Base-by-base conservation (phyloP, 1,140 invertebrate genomes). In the Nephila pilipes region DNA sequence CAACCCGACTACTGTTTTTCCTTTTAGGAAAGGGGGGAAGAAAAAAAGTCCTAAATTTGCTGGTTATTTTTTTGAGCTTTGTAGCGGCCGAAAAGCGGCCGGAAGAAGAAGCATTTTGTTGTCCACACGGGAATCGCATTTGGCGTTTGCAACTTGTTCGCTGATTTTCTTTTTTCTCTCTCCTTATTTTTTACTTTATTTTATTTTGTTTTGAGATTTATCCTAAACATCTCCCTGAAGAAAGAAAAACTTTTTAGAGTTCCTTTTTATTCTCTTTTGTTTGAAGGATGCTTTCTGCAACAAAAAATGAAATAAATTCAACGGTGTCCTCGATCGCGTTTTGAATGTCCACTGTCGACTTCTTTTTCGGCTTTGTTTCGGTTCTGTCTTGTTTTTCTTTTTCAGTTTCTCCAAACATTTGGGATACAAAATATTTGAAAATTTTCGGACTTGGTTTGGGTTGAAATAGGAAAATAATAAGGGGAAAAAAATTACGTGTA, bases 51-150 rank as follows among this genome's bases (percentile, higher is more conserved):
- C 81, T 32, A 85, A 69, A 92, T 92, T 85, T 85, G 54, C 32
- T 93, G 91, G 91, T 93, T 83, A 93, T 93, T 93, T 93, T 93
- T 93, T 93, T 79, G 46, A 93, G 91, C 83, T 93, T 93, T 93
- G 91, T 46, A 32, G 36, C 25, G n/a, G n/a, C 36, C 36, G 46
- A 54, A 57, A 63, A 36, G 46, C 36, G 69, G 32, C 8, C 36
- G 46, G 80, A 25, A 55, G 80, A 58, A 58, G 75, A 93, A 93
- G 91, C 91, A 75, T 93, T 93, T 55, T 29, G 81, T 12, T 93
- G 91, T 93, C 91, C 91, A 93, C 85, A 80, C 46, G 85, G 55
- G 25, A 93, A 63, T 93, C 85, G 54, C 91, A 93, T 87, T 93
- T 93, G 60, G 83, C 20, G 10, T 25, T 38, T 32, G 22, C 38